Evolutionary conservation across 2,113 vertebrate species (phyloP), one percentile per base, ranked within the genome.

Genomic region (Crotalus helleri): DNA sequence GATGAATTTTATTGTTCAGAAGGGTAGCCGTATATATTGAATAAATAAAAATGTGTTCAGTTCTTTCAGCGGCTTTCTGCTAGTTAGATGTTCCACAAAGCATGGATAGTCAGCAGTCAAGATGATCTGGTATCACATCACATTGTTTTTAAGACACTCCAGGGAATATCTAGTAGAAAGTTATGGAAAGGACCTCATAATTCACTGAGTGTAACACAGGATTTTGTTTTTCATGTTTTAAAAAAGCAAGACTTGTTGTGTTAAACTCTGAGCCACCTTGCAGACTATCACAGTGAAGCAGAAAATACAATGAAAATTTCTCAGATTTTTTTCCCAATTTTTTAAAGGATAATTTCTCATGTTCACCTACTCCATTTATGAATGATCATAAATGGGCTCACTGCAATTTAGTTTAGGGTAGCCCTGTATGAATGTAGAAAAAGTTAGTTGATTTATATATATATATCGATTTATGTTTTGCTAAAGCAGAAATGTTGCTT

Each of bases 361-460:
- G 61, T 5, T 49, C 46, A 13, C 46, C 23, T 46, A 86, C 23
- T 51, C 8, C 49, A 51, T 51, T 51, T 51, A 51, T 51, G 4
- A 86, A 49, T 51, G 85, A 12, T 6, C 23, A 51, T 26, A 51
- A 85, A 86, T 2, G 19, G 5, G 85, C 85, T 86, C 44, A 5
- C 44, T 49, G 85, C 21, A 49, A 24, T 86, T 49, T 49, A 44
- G 29, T 49, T 86, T 86, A 49, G 44, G 10, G 46, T 49, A 49
- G 46, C 23, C 4, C 24, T 59, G 19, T 5, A 85, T 10, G 94
- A 95, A 10, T 95, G 94, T 87, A 64, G 64, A 94, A 92, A 88
- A 55, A 94, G 85, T 26, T 87, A 39, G 29, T 81, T 90, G 24
- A 89, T 90, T 58, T 58, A 9, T 59, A 24, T 59, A 59, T 92